phyloP scores from a whole-genome alignment of 1,140 invertebrate species.

The Limonius californicus region DNA sequence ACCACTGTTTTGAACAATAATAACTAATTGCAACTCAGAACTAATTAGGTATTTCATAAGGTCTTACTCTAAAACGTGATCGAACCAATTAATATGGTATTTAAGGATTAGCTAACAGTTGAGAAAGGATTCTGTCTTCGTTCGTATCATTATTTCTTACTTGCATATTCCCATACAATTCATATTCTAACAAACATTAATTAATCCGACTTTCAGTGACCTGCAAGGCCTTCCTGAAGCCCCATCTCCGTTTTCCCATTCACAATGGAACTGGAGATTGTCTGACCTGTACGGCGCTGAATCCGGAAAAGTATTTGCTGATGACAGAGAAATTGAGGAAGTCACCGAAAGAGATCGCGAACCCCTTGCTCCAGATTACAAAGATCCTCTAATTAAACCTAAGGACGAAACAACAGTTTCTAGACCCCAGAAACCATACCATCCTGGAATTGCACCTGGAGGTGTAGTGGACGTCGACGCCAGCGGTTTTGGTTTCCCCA shows the following conservation, averaged over 20 bases:
- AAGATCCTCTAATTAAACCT: slow-evolving; percentile 32
- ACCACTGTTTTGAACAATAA: no score
- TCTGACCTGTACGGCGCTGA: neutral
- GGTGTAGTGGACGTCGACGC: slow-evolving; percentile 20
- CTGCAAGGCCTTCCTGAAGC: neutral
- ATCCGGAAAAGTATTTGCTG: neutral
- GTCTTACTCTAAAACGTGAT: no score
- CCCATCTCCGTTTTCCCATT: neutral
- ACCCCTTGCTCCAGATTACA: slow-evolving; percentile 40
- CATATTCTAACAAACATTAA: neutral
- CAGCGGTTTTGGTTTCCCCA: slow-evolving; percentile 22
- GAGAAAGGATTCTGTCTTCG: no score
- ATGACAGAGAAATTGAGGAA: slow-evolving; percentile 13
- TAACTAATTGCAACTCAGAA: no score
- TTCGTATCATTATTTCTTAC: no score
- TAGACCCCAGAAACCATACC: slow-evolving; percentile 27
- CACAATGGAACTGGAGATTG: neutral
- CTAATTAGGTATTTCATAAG: no score
- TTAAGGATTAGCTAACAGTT: no score
- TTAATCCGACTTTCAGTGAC: neutral
- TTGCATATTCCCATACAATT: no score
- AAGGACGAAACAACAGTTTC: slow-evolving; percentile 28
- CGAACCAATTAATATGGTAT: no score
- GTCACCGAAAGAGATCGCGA: slow-evolving; percentile 34
- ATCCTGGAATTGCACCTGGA: slow-evolving; percentile 5